phyloP scores from a whole-genome alignment of 2,797 vertebrate species.

The Lindbergichthys nudifrons region DNA sequence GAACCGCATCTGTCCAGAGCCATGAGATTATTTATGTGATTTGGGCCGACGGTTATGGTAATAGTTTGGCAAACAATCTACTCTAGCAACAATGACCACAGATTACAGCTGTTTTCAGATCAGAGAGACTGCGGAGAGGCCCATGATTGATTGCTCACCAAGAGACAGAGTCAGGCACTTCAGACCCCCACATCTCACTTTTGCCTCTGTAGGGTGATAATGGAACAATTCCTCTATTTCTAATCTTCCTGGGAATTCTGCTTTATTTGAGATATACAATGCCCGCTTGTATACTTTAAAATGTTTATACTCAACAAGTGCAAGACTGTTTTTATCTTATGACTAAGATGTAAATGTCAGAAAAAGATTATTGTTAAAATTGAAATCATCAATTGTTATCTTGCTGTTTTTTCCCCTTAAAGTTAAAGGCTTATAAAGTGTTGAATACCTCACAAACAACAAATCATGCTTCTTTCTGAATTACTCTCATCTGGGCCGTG shows the following conservation, averaged over 20 bases:
- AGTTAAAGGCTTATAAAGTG: neutral
- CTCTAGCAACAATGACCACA: constrained; percentile 93
- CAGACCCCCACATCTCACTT: constrained; percentile 84
- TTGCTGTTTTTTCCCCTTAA: neutral
- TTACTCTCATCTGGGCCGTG: neutral
- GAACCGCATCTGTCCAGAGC: constrained; percentile 93
- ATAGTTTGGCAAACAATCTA: constrained; percentile 99
- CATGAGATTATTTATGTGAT: constrained; percentile 99
- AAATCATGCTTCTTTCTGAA: neutral
- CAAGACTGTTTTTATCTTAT: neutral
- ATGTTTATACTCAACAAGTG: constrained; percentile 56
- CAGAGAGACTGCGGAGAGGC: constrained; percentile 88
- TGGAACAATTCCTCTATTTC: constrained; percentile 75
- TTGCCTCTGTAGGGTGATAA: constrained; percentile 85
- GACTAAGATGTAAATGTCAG: neutral
- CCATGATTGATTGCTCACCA: constrained; percentile 91
- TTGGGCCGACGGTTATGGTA: constrained; percentile 99
- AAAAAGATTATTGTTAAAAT: neutral
- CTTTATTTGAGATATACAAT: constrained; percentile 56
- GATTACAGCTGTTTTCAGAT: constrained; percentile 99
- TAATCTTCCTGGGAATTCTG: constrained; percentile 69
- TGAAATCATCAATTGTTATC: neutral
- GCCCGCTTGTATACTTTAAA: constrained; percentile 30
- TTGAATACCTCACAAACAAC: neutral
- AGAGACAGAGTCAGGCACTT: constrained; percentile 88